phyloP scores from a whole-genome alignment of 53 echinoderm and acorn worm species.

The Echinometra lucunter region DNA sequence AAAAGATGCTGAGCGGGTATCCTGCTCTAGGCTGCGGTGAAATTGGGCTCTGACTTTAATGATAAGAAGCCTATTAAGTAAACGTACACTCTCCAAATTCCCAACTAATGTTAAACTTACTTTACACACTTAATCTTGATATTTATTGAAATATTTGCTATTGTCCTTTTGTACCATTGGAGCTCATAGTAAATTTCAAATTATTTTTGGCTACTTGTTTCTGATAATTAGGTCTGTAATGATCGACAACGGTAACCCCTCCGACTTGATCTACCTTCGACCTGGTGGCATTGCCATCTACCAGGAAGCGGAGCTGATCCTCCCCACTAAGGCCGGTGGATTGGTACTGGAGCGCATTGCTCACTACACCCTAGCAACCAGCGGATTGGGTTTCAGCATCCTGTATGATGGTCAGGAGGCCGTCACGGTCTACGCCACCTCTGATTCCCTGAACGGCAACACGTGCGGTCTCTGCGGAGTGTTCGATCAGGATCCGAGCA shows the following conservation, averaged over 20 bases:
- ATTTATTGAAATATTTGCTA: no score
- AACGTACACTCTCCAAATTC: no score
- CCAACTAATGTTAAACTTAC: no score
- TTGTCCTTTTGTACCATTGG: background rate
- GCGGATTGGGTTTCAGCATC: conserved; percentile 83
- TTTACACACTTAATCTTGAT: no score
- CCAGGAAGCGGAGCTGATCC: conserved; percentile 52
- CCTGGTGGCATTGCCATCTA: conserved; percentile 69
- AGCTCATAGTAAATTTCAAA: background rate
- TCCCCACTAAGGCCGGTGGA: conserved; percentile 78
- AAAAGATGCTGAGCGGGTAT: no score
- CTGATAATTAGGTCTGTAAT: conserved; percentile 68
- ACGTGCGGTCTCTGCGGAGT: conserved; percentile 90
- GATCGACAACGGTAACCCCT: conserved; percentile 77
- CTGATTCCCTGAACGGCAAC: conserved; percentile 69
- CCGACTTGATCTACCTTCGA: conserved; percentile 64
- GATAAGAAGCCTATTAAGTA: no score
- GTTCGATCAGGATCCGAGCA: conserved; percentile 74
- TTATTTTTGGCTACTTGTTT: background rate
- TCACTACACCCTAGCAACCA: conserved; percentile 77
- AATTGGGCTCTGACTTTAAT: no score
- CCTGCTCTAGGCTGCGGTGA: no score
- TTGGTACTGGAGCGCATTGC: conserved; percentile 80
- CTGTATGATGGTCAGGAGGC: conserved; percentile 78
- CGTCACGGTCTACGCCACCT: conserved; percentile 75